phyloP scores from a whole-genome alignment of 1,140 invertebrate genomes.

The Drosophila lowei region DNA sequence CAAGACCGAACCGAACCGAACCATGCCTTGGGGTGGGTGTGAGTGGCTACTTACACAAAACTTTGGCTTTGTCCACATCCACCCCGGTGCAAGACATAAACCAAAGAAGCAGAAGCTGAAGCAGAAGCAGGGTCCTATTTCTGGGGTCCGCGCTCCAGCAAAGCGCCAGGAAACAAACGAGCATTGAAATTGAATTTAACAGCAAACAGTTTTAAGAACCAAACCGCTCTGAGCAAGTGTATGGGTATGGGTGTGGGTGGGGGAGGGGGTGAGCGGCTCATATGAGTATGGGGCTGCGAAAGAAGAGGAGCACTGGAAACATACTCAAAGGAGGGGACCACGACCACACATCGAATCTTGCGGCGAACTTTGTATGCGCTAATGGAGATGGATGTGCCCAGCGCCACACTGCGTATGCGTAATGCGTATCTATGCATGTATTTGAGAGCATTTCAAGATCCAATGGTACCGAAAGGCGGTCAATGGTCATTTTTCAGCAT shows the following conservation, averaged over 20 bases:
- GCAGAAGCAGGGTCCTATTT: slow-evolving; percentile 11
- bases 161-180: slow-evolving; percentile 73
- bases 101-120: slow-evolving; percentile 34
- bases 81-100: slow-evolving; percentile 70
- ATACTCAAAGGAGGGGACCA: not conserved
- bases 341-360: slow-evolving; percentile 18
- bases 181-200: slow-evolving; percentile 82
- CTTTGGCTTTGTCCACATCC: slow-evolving; percentile 31
- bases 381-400: slow-evolving; percentile 72
- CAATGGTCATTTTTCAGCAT: slow-evolving; percentile 73
- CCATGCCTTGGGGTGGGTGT: not conserved
- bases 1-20: slow-evolving; percentile 48
- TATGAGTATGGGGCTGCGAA: not conserved
- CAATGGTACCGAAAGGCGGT: slow-evolving; percentile 3
- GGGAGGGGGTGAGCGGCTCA: not conserved
- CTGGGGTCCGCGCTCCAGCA: slow-evolving; percentile 21
- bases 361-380: slow-evolving; percentile 70
- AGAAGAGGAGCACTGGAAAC: not conserved
- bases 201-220: slow-evolving; percentile 78
- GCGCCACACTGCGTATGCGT: slow-evolving; percentile 63
- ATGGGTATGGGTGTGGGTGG: not conserved
- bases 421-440: slow-evolving; percentile 27
- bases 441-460: slow-evolving; percentile 19
- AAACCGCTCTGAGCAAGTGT: slow-evolving; percentile 11
- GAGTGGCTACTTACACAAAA: slow-evolving; percentile 50